These are phyloP conservation scores for Etheostoma spectabile DNA, from an alignment of 2,113 vertebrate genomes.

Conservation along the genomic window DNA sequence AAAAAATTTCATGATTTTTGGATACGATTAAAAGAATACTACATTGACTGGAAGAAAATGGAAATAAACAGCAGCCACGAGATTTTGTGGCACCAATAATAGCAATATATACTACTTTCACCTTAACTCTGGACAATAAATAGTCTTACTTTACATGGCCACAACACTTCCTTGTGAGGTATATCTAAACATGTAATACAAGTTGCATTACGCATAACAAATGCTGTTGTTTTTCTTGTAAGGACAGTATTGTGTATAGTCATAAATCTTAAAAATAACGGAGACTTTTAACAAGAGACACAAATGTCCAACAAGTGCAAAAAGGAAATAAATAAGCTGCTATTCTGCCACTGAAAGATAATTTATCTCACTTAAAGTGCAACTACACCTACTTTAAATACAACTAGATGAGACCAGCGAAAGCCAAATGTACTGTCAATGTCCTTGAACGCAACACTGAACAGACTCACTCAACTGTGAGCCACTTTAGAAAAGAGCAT, in stretches of 20 bases:
- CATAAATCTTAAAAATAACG: neutral
- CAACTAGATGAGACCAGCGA: neutral
- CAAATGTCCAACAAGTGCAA: neutral
- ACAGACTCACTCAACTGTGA: constrained; percentile 28
- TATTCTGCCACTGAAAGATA: neutral
- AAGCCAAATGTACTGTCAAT: neutral
- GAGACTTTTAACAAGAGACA: neutral
- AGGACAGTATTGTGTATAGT: neutral
- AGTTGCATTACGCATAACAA: too few species aligned
- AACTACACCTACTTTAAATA: neutral
- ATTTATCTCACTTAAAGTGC: neutral
- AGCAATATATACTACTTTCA: neutral
- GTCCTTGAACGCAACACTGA: constrained; percentile 44
- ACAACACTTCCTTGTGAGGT: too few species aligned
- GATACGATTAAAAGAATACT: too few species aligned
- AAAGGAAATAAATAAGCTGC: neutral
- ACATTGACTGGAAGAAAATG: too few species aligned
- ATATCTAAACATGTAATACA: too few species aligned
- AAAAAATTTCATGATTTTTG: too few species aligned
- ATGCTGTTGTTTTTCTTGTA: too few species aligned
- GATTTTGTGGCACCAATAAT: neutral
- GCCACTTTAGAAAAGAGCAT: constrained; percentile 42
- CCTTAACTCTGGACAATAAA: neutral
- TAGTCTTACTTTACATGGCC: neutral
- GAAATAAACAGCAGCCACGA: too few species aligned